A percentile compares a stretch with the other conserved stretches of the same genome.
These are phyloP conservation scores for Aleiodes sp. DNA, from an alignment of 1,140 invertebrate genomes.

Conservation along the genomic window DNA sequence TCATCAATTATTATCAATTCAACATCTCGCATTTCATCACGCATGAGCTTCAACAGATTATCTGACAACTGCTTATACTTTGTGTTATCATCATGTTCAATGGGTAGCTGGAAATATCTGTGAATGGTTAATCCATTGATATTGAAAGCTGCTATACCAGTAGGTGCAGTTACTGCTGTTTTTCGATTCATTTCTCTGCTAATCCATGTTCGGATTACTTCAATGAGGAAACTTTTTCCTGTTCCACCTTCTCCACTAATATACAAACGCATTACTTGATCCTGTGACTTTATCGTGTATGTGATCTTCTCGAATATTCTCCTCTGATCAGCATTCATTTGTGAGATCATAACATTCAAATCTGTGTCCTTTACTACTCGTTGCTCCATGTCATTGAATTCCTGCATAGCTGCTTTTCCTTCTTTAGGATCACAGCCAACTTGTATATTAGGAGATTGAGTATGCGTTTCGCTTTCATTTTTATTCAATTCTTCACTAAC, in stretches of 20 bases:
- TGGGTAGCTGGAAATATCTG: constrained; percentile 37
- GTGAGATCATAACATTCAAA: constrained; percentile 32
- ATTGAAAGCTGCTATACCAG: constrained; percentile 46
- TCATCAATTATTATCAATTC: constrained; percentile 21
- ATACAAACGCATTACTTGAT: constrained; percentile 27
- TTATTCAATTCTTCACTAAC: constrained; percentile 36
- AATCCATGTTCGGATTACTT: constrained; percentile 36
- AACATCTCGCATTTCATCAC: constrained; percentile 39
- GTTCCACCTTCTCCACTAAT: constrained; percentile 41
- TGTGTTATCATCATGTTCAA: constrained; percentile 34
- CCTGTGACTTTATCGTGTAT: background rate
- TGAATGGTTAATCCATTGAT: constrained; percentile 41
- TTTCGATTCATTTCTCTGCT: constrained; percentile 35
- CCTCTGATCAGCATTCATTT: constrained; percentile 40
- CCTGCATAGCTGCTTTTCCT: constrained; percentile 43
- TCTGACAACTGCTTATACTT: constrained; percentile 37
- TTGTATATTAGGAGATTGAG: constrained; percentile 16
- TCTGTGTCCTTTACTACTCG: constrained; percentile 18
- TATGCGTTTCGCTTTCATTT: constrained; percentile 19
- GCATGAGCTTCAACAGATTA: constrained; percentile 35
- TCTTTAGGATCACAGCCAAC: constrained; percentile 30
- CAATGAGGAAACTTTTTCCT: constrained; percentile 43
- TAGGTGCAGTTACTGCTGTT: constrained; percentile 43
- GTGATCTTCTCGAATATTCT: constrained; percentile 32
- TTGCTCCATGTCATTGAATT: constrained; percentile 37